These are phyloP conservation scores for Volucella zonaria DNA, from an alignment of 2,888 invertebrate genomes.

Conservation along the genomic window DNA sequence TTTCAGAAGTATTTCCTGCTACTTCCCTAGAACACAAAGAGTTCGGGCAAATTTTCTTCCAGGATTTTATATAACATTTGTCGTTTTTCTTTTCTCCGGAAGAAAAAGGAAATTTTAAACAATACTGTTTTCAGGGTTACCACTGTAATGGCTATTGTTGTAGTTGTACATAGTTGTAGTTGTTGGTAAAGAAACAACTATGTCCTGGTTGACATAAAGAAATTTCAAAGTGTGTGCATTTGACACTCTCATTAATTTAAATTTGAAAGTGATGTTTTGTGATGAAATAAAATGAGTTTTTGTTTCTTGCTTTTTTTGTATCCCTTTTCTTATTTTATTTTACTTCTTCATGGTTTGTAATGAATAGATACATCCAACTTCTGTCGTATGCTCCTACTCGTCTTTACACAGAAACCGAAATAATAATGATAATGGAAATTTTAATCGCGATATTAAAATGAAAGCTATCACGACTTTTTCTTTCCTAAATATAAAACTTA, in stretches of 20 bases:
- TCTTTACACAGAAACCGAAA: constrained; percentile 13
- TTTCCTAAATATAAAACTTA: constrained; percentile 3
- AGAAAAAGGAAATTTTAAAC: constrained; percentile 48
- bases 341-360: neutral
- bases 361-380: neutral
- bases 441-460: constrained; percentile 61
- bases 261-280: constrained; percentile 67
- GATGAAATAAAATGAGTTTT: constrained; percentile 49
- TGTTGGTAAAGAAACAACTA: constrained; percentile 21
- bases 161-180: constrained; percentile 47
- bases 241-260: constrained; percentile 73
- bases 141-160: constrained; percentile 37
- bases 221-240: constrained; percentile 66
- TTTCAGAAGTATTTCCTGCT: constrained; percentile 8
- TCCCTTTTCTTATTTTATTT: constrained; percentile 39
- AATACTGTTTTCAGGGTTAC: constrained; percentile 53
- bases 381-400: constrained; percentile 7
- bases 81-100: constrained; percentile 42
- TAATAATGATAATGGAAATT: constrained; percentile 60
- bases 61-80: constrained; percentile 51
- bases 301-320: constrained; percentile 26
- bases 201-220: constrained; percentile 56
- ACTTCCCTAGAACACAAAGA: constrained; percentile 23
- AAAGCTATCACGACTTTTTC: constrained; percentile 30
- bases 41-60: constrained; percentile 30